Percentiles rank a stretch among this genome's conserved stretches.
These are phyloP conservation scores for Theocolax elegans DNA, from an alignment of 1,140 invertebrate species.

Conservation along the genomic window DNA sequence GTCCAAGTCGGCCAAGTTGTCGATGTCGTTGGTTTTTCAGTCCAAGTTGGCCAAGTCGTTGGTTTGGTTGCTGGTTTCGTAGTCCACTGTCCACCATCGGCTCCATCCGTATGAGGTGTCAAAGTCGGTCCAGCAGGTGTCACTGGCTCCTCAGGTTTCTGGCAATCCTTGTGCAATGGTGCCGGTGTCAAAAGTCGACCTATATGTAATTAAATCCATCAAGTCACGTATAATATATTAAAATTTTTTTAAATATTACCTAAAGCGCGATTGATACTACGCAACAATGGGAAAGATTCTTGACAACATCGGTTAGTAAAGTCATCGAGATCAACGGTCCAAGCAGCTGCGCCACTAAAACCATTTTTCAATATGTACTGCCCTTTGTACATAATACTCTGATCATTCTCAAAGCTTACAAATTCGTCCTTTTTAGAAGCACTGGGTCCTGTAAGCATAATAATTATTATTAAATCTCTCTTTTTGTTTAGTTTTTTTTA, in stretches of 20 bases:
- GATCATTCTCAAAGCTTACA: constrained; percentile 89
- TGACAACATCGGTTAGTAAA: constrained; percentile 84
- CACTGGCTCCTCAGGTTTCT: constrained; percentile 73
- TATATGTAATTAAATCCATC: no score
- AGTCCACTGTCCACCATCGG: constrained; percentile 59
- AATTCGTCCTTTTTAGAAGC: constrained; percentile 84
- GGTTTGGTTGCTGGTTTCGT: constrained; percentile 58
- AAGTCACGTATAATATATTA: neutral
- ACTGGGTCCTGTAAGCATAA: constrained; percentile 74
- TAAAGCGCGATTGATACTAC: constrained; percentile 78
- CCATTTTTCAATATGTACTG: constrained; percentile 77
- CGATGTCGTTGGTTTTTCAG: no score
- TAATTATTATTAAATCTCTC: neutral
- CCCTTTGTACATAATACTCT: constrained; percentile 81
- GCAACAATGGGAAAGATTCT: constrained; percentile 80
- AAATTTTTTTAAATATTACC: constrained; percentile 58
- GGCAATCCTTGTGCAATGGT: constrained; percentile 70
- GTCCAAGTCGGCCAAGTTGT: constrained; percentile 64
- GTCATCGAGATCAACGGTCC: constrained; percentile 93
- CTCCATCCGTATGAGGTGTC: constrained; percentile 69
- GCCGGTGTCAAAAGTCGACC: constrained; percentile 70
- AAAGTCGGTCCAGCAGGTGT: constrained; percentile 79
- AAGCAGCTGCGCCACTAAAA: constrained; percentile 85
- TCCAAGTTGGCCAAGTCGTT: constrained; percentile 56
- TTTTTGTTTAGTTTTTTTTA: no score